phyloP scores from a whole-genome alignment of 2,888 invertebrate species.

The Tigriopus californicus region DNA sequence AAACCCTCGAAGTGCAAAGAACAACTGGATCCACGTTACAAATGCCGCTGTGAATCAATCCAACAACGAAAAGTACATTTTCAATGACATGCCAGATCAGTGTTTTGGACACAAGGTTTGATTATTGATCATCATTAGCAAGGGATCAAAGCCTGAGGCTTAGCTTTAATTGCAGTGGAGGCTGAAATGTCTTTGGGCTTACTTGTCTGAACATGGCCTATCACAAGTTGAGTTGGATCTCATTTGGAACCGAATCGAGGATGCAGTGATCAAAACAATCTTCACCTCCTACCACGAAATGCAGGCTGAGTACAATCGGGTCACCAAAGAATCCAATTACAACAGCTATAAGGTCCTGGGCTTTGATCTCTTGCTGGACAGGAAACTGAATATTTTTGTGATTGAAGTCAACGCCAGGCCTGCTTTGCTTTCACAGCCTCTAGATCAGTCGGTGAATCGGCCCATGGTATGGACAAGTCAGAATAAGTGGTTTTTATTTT shows the following conservation, averaged over 20 bases:
- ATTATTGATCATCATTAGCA: not conserved
- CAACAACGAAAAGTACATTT: not conserved
- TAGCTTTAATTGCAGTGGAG: slow-evolving; percentile 1
- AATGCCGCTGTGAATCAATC: slow-evolving; percentile 1
- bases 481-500: not conserved
- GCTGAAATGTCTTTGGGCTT: not conserved
- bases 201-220: not conserved
- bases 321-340: not conserved
- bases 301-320: not conserved
- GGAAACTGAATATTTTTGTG: not conserved
- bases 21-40: slow-evolving; percentile 5
- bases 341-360: slow-evolving; percentile 5
- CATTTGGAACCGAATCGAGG: slow-evolving; percentile 2
- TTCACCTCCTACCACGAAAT: not conserved
- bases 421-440: not conserved
- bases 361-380: not conserved
- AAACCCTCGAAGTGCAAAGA: not conserved
- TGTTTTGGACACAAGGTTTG: slow-evolving; percentile 4
- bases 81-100: not conserved
- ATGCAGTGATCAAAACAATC: slow-evolving; percentile 2
- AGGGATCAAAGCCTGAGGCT: not conserved
- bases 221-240: not conserved
- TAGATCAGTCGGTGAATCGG: not conserved
- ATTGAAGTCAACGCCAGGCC: slow-evolving; percentile 3
- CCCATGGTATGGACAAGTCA: slow-evolving; percentile 1